phyloP scores from a whole-genome alignment of 2,113 vertebrate genomes.

The Bubo scandiacus region DNA sequence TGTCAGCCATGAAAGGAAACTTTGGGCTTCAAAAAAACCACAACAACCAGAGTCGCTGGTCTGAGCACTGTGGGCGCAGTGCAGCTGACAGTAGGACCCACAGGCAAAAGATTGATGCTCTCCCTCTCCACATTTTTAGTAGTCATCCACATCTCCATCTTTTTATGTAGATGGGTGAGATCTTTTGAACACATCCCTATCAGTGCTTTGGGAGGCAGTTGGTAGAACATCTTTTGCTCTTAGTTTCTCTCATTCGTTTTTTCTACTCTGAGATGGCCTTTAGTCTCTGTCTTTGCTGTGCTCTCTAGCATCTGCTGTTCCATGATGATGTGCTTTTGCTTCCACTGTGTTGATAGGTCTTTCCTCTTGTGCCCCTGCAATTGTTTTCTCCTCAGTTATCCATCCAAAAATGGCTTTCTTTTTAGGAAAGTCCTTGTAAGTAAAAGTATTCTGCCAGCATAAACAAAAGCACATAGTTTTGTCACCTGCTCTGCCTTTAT shows the following conservation, averaged over 20 bases:
- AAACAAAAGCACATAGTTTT: slow-evolving; percentile 37
- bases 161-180: neutral
- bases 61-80: neutral
- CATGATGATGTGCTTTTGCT: neutral
- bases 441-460: slow-evolving; percentile 25
- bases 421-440: slow-evolving; percentile 41
- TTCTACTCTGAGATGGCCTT: neutral
- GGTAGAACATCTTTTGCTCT: neutral
- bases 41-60: neutral
- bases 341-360: neutral
- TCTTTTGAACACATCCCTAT: neutral
- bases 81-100: neutral
- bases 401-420: slow-evolving; percentile 10
- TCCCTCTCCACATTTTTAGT: neutral
- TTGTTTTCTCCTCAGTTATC: neutral
- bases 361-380: neutral
- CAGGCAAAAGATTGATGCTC: neutral
- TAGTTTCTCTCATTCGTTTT: neutral
- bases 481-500: slow-evolving; percentile 31
- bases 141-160: neutral
- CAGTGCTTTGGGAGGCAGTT: neutral
- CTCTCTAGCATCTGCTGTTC: neutral
- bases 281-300: neutral
- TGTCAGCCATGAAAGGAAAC: neutral
- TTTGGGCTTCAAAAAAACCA: neutral